phyloP scores from a whole-genome alignment of 1,140 invertebrate genomes.

The Drosophila erecta region DNA sequence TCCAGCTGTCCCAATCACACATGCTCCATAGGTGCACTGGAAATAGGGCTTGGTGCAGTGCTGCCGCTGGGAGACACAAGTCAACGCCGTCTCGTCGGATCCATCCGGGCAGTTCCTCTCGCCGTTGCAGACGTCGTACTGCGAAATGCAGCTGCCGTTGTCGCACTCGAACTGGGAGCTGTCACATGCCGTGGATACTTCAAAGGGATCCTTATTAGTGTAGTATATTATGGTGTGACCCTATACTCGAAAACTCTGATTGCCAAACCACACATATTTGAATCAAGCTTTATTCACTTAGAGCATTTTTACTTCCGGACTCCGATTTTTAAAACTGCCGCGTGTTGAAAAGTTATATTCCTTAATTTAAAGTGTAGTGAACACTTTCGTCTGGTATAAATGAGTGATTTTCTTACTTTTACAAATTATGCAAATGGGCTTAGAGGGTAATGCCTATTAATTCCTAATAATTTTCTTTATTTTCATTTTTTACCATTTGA shows the following conservation, averaged over 20 bases:
- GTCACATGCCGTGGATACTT: conserved; percentile 26
- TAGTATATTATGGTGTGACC: too few relatives aligned
- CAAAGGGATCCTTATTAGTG: neutral
- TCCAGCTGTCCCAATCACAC: conserved; percentile 86
- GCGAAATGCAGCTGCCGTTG: conserved; percentile 71
- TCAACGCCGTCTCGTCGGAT: conserved; percentile 87
- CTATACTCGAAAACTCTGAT: too few relatives aligned
- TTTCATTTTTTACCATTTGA: neutral
- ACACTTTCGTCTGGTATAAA: neutral
- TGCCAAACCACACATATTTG: too few relatives aligned
- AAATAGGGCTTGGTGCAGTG: conserved; percentile 85
- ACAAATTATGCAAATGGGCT: too few relatives aligned
- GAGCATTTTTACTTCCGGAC: neutral
- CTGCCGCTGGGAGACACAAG: conserved; percentile 64
- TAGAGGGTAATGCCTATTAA: neutral
- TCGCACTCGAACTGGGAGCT: conserved; percentile 58
- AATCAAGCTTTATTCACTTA: neutral
- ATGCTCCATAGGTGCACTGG: conserved; percentile 87
- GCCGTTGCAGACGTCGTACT: conserved; percentile 82
- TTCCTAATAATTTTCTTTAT: too few relatives aligned
- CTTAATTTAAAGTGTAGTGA: too few relatives aligned
- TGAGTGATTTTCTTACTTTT: neutral
- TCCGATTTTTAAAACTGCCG: too few relatives aligned
- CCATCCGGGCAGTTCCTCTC: conserved; percentile 86
- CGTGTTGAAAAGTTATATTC: too few relatives aligned